A percentile compares a stretch with the other conserved stretches of the same genome.
Evolutionary conservation across 2,113 vertebrate species (phyloP).

Genomic region (Vimba vimba): DNA sequence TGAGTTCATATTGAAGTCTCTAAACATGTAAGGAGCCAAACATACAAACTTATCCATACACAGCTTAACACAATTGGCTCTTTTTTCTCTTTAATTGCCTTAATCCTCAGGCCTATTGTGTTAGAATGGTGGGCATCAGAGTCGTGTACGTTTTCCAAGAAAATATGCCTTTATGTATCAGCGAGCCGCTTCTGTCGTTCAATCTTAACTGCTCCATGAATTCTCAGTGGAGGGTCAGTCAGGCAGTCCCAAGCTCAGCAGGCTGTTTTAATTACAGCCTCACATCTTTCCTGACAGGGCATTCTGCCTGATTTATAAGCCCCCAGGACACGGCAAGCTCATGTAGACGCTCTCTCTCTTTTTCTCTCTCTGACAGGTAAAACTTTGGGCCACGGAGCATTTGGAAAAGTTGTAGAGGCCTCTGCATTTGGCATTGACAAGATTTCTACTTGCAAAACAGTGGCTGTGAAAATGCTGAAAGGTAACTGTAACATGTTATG

Average conservation of each 20-base stretch:
- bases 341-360: constrained; percentile 29
- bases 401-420: constrained; percentile 94
- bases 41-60: neutral
- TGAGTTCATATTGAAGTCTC: neutral
- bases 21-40: neutral
- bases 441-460: constrained; percentile 94
- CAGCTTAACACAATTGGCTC: neutral
- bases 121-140: neutral
- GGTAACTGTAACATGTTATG: constrained; percentile 69
- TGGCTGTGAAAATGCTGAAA: constrained; percentile 98
- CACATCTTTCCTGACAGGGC: constrained; percentile 63
- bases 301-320: constrained; percentile 58
- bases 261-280: constrained; percentile 70
- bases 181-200: constrained; percentile 60
- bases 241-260: constrained; percentile 56
- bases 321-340: constrained; percentile 51
- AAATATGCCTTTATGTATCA: constrained; percentile 62
- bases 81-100: neutral
- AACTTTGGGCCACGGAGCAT: constrained; percentile 93
- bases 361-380: constrained; percentile 82
- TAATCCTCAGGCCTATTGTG: neutral
- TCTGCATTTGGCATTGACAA: constrained; percentile 96
- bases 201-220: constrained; percentile 62
- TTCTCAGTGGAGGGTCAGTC: constrained; percentile 54
- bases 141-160: constrained; percentile 26